A percentile compares a stretch with the other conserved stretches of the same genome.
Evolutionary conservation across 2,888 invertebrate species (phyloP).

Genomic region (Acronicta aceris): DNA sequence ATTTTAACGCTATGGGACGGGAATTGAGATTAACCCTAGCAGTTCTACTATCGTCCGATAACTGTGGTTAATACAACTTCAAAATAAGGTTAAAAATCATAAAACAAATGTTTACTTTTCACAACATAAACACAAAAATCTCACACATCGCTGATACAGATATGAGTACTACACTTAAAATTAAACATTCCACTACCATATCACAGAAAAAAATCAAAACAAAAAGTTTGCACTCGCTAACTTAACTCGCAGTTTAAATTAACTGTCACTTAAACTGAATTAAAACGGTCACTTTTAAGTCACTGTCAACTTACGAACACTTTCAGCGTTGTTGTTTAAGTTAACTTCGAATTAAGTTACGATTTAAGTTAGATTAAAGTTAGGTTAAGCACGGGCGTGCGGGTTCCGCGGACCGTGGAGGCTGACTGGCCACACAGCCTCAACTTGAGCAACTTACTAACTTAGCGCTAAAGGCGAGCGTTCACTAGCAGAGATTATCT

Average conservation of each 20-base stretch:
- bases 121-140: slow-evolving; percentile 34
- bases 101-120: slow-evolving; percentile 4
- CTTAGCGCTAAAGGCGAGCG: slow-evolving; percentile 54
- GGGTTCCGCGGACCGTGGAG: slow-evolving; percentile 50
- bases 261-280: slow-evolving; percentile 47
- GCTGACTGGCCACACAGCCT: slow-evolving; percentile 65
- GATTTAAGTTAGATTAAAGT: slow-evolving; percentile 64
- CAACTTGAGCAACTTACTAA: slow-evolving; percentile 51
- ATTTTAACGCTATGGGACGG: too few relatives aligned
- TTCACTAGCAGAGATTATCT: slow-evolving; percentile 52
- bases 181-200: slow-evolving; percentile 68
- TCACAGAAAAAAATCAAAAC: slow-evolving; percentile 62
- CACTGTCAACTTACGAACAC: slow-evolving; percentile 36
- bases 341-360: slow-evolving; percentile 65
- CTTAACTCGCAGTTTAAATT: slow-evolving; percentile 54
- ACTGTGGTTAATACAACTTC: not conserved
- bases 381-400: slow-evolving; percentile 61
- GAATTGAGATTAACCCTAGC: not conserved
- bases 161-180: slow-evolving; percentile 58
- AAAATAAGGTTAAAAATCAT: not conserved
- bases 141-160: slow-evolving; percentile 46
- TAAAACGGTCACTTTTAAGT: slow-evolving; percentile 21
- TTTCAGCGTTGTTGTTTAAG: slow-evolving; percentile 36
- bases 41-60: not conserved
- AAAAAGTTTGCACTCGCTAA: slow-evolving; percentile 64